Conservation (phyloP, 2,888 invertebrate genomes). For the Orchesellides sinensis region DNA sequence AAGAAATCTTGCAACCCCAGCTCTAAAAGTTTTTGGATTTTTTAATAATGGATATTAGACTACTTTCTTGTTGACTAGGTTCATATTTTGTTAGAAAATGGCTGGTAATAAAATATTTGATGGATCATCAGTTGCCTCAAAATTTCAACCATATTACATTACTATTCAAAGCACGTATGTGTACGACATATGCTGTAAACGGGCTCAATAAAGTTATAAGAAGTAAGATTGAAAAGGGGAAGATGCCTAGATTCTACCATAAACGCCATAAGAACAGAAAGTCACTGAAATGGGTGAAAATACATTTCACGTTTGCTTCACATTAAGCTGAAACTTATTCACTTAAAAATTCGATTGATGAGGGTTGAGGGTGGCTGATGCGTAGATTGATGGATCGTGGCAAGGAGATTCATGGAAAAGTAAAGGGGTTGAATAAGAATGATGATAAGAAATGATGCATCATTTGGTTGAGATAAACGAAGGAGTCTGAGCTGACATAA, state of each 20-base stretch:
- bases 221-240: background rate
- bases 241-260: background rate
- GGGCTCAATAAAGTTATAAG: background rate
- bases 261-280: background rate
- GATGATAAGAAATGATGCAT: conserved; percentile 51
- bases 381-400: conserved; percentile 46
- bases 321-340: conserved; percentile 40
- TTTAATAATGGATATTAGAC: background rate
- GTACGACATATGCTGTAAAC: conserved; percentile 41
- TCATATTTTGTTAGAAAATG: conserved; percentile 21
- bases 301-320: conserved; percentile 38
- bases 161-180: conserved; percentile 41
- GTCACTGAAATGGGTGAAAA: background rate
- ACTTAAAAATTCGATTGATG: conserved; percentile 13
- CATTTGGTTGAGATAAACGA: conserved; percentile 48
- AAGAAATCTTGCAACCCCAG: background rate
- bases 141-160: conserved; percentile 47
- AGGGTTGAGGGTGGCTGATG: conserved; percentile 32
- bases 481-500: conserved; percentile 14
- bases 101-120: conserved; percentile 52
- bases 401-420: background rate
- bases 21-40: background rate
- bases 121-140: conserved; percentile 48
- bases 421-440: conserved; percentile 36
- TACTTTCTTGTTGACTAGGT: background rate